phyloP scores from a whole-genome alignment of 2,888 invertebrate genomes.

The Aporophyla lueneburgensis region DNA sequence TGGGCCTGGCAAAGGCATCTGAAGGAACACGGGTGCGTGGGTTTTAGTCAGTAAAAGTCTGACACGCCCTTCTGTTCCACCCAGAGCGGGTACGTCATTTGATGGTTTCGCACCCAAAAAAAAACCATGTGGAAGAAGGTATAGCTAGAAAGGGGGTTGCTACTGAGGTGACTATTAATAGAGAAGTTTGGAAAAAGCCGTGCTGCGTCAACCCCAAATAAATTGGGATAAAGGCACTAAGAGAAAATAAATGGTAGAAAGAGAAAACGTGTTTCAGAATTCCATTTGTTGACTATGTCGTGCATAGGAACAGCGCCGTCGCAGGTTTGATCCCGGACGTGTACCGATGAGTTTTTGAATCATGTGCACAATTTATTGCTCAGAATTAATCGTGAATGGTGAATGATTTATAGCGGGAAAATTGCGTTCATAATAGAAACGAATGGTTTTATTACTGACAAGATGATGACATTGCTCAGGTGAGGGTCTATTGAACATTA shows the following conservation, averaged over 20 bases:
- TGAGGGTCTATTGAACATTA: constrained; percentile 13
- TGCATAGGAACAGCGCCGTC: constrained; percentile 6
- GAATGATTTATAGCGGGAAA: constrained; percentile 52
- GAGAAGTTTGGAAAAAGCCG: neutral
- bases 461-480: constrained; percentile 18
- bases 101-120: too few relatives aligned
- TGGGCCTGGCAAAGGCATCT: too few relatives aligned
- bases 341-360: constrained; percentile 54
- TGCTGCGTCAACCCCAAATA: neutral
- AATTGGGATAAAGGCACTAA: neutral
- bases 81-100: too few relatives aligned
- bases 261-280: neutral
- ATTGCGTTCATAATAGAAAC: constrained; percentile 37
- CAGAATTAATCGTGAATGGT: constrained; percentile 50
- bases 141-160: neutral
- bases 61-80: too few relatives aligned
- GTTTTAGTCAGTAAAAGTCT: too few relatives aligned
- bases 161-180: neutral
- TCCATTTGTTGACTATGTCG: constrained; percentile 22
- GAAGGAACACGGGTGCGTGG: too few relatives aligned
- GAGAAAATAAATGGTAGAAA: neutral
- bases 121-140: neutral
- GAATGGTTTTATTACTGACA: constrained; percentile 31
- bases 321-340: constrained; percentile 53
- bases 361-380: constrained; percentile 52